Percentiles rank a stretch among this genome's conserved stretches.
Conservation (phyloP, 2,113 vertebrate species). For the Pteropus alecto region DNA sequence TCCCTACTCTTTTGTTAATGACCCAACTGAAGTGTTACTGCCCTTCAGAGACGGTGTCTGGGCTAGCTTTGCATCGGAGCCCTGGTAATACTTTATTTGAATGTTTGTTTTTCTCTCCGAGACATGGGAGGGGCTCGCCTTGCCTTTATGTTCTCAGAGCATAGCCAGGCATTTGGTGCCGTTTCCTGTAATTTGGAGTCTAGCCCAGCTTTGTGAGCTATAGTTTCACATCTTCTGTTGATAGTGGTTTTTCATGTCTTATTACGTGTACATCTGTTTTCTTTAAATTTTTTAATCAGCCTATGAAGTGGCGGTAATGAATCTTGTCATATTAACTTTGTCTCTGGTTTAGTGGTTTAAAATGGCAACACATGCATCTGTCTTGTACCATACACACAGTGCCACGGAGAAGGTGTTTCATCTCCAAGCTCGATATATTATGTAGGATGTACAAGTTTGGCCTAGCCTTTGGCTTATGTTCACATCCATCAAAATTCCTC, state of each 20-base stretch:
- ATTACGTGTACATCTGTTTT: background rate
- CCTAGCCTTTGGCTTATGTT: background rate
- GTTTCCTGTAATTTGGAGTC: background rate
- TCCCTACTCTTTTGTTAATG: background rate
- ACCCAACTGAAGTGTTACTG: background rate
- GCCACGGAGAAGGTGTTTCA: background rate
- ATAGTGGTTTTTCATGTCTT: background rate
- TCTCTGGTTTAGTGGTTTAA: background rate
- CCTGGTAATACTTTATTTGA: background rate
- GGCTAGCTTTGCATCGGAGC: background rate
- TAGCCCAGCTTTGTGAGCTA: background rate
- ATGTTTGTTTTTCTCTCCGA: background rate
- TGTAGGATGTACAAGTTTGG: background rate
- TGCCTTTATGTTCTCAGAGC: background rate
- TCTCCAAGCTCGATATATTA: background rate
- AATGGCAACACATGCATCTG: background rate
- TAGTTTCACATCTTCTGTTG: background rate
- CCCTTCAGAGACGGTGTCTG: background rate
- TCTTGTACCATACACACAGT: rapidly evolving
- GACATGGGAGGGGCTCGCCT: background rate
- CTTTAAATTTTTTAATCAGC: background rate
- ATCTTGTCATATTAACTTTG: background rate
- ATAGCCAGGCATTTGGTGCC: background rate
- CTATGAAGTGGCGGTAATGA: background rate
- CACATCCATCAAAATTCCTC: background rate